phyloP scores from a whole-genome alignment of 2,113 vertebrate species.

The Misgurnus anguillicaudatus region DNA sequence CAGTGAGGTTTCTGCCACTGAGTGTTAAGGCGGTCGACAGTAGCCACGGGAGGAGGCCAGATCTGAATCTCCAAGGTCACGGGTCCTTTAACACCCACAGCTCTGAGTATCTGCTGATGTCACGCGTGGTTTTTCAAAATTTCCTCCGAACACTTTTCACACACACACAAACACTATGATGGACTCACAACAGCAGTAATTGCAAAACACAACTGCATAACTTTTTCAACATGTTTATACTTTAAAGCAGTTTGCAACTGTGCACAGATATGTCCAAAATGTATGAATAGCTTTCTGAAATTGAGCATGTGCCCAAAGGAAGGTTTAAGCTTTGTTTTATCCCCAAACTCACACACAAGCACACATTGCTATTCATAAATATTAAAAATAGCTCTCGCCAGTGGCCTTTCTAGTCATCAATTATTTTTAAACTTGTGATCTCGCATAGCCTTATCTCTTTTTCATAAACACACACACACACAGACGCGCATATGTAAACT shows the following conservation, averaged over 20 bases:
- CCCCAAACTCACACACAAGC: no score
- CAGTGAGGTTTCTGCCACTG: slow-evolving; percentile 76
- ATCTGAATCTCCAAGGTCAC: slow-evolving; percentile 53
- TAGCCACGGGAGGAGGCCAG: slow-evolving; percentile 67
- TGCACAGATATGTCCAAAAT: no score
- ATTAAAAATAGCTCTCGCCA: slow-evolving; percentile 1
- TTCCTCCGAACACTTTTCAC: no score
- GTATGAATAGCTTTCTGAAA: no score
- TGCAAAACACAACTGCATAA: no score
- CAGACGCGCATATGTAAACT: neutral
- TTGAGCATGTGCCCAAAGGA: no score
- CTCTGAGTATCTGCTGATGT: slow-evolving; percentile 2
- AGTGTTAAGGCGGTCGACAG: slow-evolving; percentile 72
- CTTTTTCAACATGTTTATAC: no score
- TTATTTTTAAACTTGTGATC: slow-evolving; percentile 34
- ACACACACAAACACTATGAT: no score
- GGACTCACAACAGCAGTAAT: no score
- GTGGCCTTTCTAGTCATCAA: slow-evolving; percentile 7
- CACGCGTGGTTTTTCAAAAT: neutral
- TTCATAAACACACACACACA: neutral
- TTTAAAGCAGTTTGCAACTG: no score
- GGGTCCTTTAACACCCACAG: slow-evolving; percentile 9
- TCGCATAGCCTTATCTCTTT: neutral
- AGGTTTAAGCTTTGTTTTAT: no score
- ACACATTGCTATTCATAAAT: neutral